Base-by-base conservation (phyloP, 2,888 invertebrate species). In the Sminthurinus aureus region DNA sequence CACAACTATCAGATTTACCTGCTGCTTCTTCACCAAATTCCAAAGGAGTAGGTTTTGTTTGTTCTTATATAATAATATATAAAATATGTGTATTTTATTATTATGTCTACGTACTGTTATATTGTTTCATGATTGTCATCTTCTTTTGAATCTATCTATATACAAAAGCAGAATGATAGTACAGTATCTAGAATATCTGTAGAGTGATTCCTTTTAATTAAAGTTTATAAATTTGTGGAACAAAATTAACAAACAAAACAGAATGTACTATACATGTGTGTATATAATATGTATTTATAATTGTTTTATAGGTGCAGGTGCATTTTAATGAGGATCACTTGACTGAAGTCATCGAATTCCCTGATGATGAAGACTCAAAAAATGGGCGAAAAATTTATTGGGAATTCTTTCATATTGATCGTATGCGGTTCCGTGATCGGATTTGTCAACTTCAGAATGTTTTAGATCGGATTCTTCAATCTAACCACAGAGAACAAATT, bases 391-490 rank as follows among this genome's bases (percentile, higher is more conserved):
- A 85, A 52, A 75, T 83, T 13, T 87, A 87, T 71, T 89, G 89
- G 89, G 88, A 89, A 79, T 76, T 84, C 20, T 86, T 86, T 81
- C 88, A 87, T 2, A 58, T 77, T n/a, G 89, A 88, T 75, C 84
- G 89, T 66, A 69, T 81, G 24, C 81, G 88, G 51, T 89, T 89
- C 76, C 87, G 82, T 74, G 86, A 87, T 50, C 83, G 88, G 52
- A 88, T 89, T 58, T 22, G 79, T 15, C 84, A 85, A 66, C 22
- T 85, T 8, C 88, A 87, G 81, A 83, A 79, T 51, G 71, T 85
- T 13, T 64, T 89, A 71, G 83, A 86, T 6, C 85, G 85, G 11
- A 82, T 88, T 84, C 83, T 89, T 11, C 11, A 51, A 0, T n/a
- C 81, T 38, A 77, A 84, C 58, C 89, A 89, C 78, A 85, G 89